Evolutionary conservation across 2,797 vertebrate species (phyloP).

Genomic region (Neopelma chrysocephalum): DNA sequence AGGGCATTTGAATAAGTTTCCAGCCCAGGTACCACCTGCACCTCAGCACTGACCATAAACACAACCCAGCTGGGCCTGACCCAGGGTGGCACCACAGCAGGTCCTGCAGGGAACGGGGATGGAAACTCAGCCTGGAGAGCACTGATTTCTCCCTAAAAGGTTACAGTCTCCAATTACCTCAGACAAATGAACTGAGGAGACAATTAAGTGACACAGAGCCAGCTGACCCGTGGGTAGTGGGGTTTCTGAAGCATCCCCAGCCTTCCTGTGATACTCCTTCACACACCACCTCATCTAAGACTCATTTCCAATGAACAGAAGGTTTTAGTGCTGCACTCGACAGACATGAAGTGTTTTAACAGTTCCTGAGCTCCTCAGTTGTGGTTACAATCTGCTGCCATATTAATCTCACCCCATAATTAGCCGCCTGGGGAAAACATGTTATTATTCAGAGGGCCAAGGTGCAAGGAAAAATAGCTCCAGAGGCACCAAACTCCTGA

Average conservation of each 20-base stretch:
- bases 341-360: not conserved
- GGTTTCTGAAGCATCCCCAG: not conserved
- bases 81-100: not conserved
- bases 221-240: accelerated
- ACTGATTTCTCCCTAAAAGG: not conserved
- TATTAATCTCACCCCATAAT: conserved; percentile 73
- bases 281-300: not conserved
- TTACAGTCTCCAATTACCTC: not conserved
- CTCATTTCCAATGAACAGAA: not conserved
- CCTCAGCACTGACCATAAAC: not conserved
- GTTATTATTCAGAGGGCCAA: conserved; percentile 22
- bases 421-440: conserved; percentile 67
- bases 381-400: conserved; percentile 46
- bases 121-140: not conserved
- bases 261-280: not conserved
- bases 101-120: accelerated
- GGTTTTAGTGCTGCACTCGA: not conserved
- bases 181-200: not conserved
- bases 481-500: not conserved
- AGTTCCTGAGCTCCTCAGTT: conserved; percentile 41
- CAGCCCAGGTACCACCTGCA: not conserved
- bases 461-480: conserved; percentile 54
- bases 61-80: not conserved
- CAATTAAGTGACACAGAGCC: not conserved
- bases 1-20: not conserved